Percentiles rank a stretch among this genome's conserved stretches.
phyloP scores from a whole-genome alignment of 2,888 invertebrate species.

The Chymomyza fuscimana region DNA sequence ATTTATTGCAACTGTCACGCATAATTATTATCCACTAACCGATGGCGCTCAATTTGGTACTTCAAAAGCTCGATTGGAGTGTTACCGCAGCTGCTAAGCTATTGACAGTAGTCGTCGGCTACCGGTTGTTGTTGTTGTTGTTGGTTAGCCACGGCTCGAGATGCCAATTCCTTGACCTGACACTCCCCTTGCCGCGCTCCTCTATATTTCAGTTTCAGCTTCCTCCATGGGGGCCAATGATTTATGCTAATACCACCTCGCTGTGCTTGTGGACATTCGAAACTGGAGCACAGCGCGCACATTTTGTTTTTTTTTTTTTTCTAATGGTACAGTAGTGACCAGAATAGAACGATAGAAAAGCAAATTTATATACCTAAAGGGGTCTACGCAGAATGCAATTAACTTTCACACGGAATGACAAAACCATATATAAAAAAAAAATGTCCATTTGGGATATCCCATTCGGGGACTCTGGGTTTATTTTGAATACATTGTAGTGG shows the following conservation, averaged over 20 bases:
- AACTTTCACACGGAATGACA: too few relatives aligned
- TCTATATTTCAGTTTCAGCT: neutral
- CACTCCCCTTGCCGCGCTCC: too few relatives aligned
- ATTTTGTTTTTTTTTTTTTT: neutral
- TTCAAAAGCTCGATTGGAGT: slow-evolving; percentile 43
- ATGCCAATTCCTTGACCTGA: too few relatives aligned
- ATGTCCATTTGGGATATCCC: too few relatives aligned
- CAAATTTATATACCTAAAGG: too few relatives aligned
- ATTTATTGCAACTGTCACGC: slow-evolving; percentile 51
- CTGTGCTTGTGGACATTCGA: neutral
- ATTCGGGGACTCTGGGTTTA: too few relatives aligned
- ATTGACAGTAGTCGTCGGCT: neutral
- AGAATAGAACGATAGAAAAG: too few relatives aligned
- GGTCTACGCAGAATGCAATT: too few relatives aligned
- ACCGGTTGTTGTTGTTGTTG: slow-evolving; percentile 2
- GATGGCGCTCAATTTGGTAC: slow-evolving; percentile 21
- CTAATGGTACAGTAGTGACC: neutral
- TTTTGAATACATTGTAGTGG: too few relatives aligned
- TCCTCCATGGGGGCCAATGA: neutral
- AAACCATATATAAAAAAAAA: too few relatives aligned
- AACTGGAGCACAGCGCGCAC: neutral
- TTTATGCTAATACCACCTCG: neutral
- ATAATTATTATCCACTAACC: slow-evolving; percentile 29
- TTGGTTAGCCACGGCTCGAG: neutral
- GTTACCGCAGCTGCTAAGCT: slow-evolving; percentile 5